Evolutionary conservation across 2,113 vertebrate genomes (phyloP).

Genomic region (Brachyhypopomus occidentalis): DNA sequence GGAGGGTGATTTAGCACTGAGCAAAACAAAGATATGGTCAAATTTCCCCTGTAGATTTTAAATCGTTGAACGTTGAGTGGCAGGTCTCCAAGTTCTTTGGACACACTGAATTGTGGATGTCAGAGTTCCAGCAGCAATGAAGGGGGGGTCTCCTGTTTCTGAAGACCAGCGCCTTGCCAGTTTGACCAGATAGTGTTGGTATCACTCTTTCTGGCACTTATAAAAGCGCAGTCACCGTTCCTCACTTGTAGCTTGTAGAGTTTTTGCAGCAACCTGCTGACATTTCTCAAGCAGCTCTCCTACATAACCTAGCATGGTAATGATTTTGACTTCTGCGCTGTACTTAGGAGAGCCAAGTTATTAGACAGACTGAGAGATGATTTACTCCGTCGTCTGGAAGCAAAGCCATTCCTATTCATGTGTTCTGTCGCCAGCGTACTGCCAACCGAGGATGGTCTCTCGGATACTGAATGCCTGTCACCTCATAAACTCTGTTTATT

Average conservation of each 20-base stretch:
- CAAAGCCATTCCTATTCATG: not conserved
- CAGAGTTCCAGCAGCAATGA: not conserved
- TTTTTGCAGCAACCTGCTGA: not conserved
- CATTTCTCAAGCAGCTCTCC: not conserved
- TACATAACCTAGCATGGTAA: not conserved
- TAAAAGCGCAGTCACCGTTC: not conserved
- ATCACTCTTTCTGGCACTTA: not conserved
- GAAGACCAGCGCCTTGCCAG: not conserved
- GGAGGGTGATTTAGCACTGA: no score
- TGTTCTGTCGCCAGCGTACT: not conserved
- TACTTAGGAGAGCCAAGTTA: not conserved
- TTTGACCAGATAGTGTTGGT: constrained; percentile 3
- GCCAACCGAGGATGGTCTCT: constrained; percentile 40
- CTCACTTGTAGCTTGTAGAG: not conserved
- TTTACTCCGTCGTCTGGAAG: constrained; percentile 7
- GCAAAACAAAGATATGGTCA: not conserved
- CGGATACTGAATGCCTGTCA: constrained; percentile 41
- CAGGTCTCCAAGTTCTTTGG: not conserved
- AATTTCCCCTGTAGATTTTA: not conserved
- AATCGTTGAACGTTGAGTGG: not conserved
- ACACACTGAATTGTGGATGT: constrained; percentile 4
- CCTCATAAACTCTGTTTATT: constrained; percentile 45
- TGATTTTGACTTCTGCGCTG: constrained; percentile 22
- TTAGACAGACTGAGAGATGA: constrained; percentile 10
- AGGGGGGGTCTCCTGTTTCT: not conserved